Base-by-base conservation (phyloP, 2,888 invertebrate species). In the Patella ulyssiponensis region DNA sequence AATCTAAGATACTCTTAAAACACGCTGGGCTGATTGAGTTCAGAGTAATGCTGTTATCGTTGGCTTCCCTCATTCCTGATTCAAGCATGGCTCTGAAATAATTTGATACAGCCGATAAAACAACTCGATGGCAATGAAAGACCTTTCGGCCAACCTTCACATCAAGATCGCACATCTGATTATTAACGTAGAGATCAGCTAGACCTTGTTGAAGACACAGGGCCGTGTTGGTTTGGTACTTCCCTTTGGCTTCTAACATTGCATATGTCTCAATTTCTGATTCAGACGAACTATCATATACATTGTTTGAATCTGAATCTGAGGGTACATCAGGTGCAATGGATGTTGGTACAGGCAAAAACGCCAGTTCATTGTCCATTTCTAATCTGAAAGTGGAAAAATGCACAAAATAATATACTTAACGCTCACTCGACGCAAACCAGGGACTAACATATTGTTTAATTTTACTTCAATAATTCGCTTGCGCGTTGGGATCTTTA, bases 61-160 rank as follows among this genome's bases (percentile, higher is more conserved):
- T 51, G 33, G 69, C 58, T 17, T 64, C 76, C 33, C 14, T 12
- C 53, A 69, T 74, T 44, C 74, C 77, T 23, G 78, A 78, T 17
- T 64, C 71, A 64, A 76, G 33, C 75, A 77, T 33, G 14, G 80
- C 56, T 20, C 71, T 73, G 78, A 80, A 78, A 69, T 71, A 73
- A 23, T 72, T 76, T 12, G 77, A 78, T n/a, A 80, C 20, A 71
- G 77, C 69, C 5, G 77, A 75, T 77, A 80, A 58, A 14, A 78
- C 44, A 33, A 76, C 53, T 3, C 52, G 51, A 74, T 80, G 80
- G 71, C 80, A 80, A 7, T 69, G 52, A 33, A 80, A 80, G 54
- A 75, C 74, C 73, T 73, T 73, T 12, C 20, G 3, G 64, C 51
- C 58, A 5, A 74, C 51, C 23, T 11, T 69, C 17, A 74, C 27